Evolutionary conservation across 2,888 invertebrate genomes (phyloP), one percentile per base, ranked within the genome.

Genomic region (Drosophila dives): DNA sequence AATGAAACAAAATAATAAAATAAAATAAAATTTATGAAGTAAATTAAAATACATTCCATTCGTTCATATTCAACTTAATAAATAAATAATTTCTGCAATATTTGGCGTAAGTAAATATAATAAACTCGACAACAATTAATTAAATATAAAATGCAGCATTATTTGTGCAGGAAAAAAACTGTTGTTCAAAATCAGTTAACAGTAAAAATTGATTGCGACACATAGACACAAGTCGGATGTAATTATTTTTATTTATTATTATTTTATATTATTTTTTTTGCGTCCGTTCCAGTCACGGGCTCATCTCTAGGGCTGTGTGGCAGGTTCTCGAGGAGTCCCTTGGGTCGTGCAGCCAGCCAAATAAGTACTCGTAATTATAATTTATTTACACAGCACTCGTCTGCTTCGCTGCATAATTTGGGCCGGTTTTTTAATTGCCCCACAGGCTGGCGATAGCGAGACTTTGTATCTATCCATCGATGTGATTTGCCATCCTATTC

Each of bases 291-390:
- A 26, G 12, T 55, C 49, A 58, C 49, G 58, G 23, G 11, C 17
- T 15, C 58, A 50, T 68, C 67, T 34, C 67, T 56, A 49, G 23
- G 1, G 3, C 11, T 15, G 38, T 11, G 56, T 20, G n/a, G 1
- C 26, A 15, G 38, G 33, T 17, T 34, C 64, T 34, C 61, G 74
- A 55, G 38, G n/a, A 40, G 64, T 79, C 72, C 48, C 74, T 42
- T 63, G 71, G 68, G 71, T 69, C 56, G 64, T 34, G 58, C 77
- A 77, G 64, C 55, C 79, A 62, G 56, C 38, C 60, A 78, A 82
- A 81, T 60, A 67, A 67, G 67, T 81, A 56, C 62, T 49, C 64
- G 78, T 77, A 86, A 87, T 87, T 86, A 88, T 89, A 86, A 89
- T 89, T 87, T 87, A 89, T 89, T 89, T 89, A 86, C 77, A 61